Evolutionary conservation across 2,113 vertebrate species (phyloP).

Genomic region (Elephantulus edwardii): DNA sequence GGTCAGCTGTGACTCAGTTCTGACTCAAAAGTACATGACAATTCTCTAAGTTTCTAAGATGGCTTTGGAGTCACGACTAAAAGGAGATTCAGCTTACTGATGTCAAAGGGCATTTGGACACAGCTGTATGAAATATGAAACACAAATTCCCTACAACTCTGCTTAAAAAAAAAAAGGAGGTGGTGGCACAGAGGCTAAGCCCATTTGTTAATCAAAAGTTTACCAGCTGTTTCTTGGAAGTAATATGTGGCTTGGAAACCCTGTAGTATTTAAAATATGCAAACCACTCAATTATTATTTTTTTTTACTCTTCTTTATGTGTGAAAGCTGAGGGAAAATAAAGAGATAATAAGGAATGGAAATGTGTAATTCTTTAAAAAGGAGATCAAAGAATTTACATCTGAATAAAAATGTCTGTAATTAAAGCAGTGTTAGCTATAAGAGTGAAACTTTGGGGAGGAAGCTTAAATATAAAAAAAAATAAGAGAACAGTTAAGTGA

Average conservation of each 20-base stretch:
- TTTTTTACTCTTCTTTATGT: neutral
- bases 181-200: neutral
- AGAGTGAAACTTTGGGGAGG: neutral
- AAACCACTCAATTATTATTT: neutral
- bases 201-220: neutral
- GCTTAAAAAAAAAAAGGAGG: neutral
- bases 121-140: neutral
- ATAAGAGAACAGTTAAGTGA: neutral
- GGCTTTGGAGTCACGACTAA: neutral
- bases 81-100: neutral
- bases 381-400: neutral
- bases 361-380: neutral
- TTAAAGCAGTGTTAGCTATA: neutral
- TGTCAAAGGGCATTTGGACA: neutral
- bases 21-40: no score
- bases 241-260: neutral
- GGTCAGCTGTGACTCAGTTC: no score
- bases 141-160: neutral
- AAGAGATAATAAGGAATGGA: neutral
- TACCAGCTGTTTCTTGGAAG: neutral
- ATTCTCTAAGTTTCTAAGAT: no score
- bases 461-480: neutral
- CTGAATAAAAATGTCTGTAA: neutral
- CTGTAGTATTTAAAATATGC: no score
- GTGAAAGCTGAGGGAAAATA: neutral